Evolutionary conservation across 1,140 invertebrate species (phyloP), one percentile per base, ranked within the genome.

Genomic region (Eulimnadia texana): DNA sequence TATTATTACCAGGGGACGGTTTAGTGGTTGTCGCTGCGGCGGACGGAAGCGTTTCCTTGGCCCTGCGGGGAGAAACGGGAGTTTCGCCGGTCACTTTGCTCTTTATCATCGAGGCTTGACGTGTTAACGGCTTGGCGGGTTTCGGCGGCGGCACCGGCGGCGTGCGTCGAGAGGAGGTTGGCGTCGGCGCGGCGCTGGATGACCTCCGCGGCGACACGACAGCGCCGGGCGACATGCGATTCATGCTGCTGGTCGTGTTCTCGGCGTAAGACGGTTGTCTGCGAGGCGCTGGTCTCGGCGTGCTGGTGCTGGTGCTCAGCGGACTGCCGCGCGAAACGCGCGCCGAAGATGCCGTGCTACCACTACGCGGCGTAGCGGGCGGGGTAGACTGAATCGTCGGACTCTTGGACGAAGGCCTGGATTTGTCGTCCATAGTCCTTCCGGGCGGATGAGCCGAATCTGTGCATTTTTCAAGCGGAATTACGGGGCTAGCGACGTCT

Each of bases 31-130:
- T n/a, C n/a, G n/a, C n/a, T n/a, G n/a, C n/a, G n/a, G n/a, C n/a
- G n/a, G 16, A 6, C 33, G 33, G 6, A 6, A 42, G 33, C 33
- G 33, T 6, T 42, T 42, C 33, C 16, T 42, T 42, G 23, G 55
- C 29, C 10, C 27, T 33, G 42, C 55, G 55, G 20, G 27, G 23
- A 52, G 27, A 61, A 27, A 54, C 29, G 28, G 51, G 50, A 23
- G 24, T 51, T 29, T 50, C 60, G 49, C 60, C 28, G 49, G 23
- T 60, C 29, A 29, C 9, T 25, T 51, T 61, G 50, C 24, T 22
- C 2, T 54, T 54, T 13, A 25, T 61, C 60, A 25, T 29, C 24
- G 50, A 42, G 16, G 33, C 33, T 16, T 42, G 33, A 42, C 33
- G 33, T 9, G 16, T 16, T 42, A 42, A 16, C 33, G 33, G 33